Evolutionary conservation across 2,113 vertebrate genomes (phyloP).

Genomic region (Stercorarius parasiticus): DNA sequence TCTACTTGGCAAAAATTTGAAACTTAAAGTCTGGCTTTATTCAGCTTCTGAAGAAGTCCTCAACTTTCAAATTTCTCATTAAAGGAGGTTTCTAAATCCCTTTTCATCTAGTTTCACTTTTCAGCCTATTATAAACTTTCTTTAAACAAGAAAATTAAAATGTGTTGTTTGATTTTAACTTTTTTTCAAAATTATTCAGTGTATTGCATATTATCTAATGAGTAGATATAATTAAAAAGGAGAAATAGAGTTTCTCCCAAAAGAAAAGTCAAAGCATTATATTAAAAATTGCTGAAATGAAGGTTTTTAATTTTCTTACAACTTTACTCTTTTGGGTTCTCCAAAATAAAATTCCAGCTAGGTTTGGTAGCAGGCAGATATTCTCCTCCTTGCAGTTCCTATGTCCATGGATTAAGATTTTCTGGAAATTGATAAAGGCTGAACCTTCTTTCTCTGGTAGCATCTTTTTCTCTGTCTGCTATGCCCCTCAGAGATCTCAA

Average conservation of each 20-base stretch:
- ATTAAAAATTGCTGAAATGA: background rate
- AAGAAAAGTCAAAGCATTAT: background rate
- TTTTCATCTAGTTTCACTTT: background rate
- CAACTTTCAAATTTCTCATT: background rate
- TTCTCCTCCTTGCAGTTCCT: background rate
- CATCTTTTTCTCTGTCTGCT: background rate
- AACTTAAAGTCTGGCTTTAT: background rate
- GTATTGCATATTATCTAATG: background rate
- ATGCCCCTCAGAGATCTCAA: background rate
- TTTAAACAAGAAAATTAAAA: background rate
- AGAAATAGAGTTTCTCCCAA: background rate
- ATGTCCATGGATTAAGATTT: background rate
- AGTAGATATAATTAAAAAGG: background rate
- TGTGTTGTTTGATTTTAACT: background rate
- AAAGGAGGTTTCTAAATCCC: background rate
- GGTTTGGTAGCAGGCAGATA: background rate
- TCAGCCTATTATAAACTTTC: background rate
- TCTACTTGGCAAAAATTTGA: background rate
- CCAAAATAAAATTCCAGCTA: background rate
- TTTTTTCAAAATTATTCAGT: background rate
- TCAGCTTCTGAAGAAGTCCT: background rate
- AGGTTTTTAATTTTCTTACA: background rate
- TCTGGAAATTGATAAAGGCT: background rate
- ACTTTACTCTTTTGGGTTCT: background rate
- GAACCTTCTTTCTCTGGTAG: background rate